These are phyloP conservation scores for Electrophaes corylata DNA, from an alignment of 2,888 invertebrate species.

Conservation along the genomic window DNA sequence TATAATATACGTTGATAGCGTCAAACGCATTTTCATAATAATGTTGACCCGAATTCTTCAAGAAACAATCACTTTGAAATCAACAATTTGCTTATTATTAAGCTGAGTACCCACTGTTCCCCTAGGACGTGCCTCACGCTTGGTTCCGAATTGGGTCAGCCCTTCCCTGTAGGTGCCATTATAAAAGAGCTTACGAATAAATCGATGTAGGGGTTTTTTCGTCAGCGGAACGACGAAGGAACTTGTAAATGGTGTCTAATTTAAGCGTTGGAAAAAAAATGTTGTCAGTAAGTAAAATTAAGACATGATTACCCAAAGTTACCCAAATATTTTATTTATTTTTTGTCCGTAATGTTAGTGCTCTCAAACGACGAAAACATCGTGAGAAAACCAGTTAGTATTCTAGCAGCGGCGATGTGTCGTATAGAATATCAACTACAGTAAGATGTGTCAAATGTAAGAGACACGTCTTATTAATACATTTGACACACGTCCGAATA, in stretches of 20 bases:
- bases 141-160: conserved; percentile 68
- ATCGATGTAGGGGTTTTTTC: conserved; percentile 52
- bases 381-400: no score
- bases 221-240: conserved; percentile 31
- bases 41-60: conserved; percentile 1
- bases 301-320: no score
- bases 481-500: no score
- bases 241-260: conserved; percentile 21
- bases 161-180: conserved; percentile 56
- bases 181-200: conserved; percentile 57
- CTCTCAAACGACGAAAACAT: no score
- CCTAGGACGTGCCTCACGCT: conserved; percentile 68
- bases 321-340: no score
- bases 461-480: no score
- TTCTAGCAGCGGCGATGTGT: no score
- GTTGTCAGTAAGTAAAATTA: background rate
- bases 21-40: background rate
- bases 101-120: conserved; percentile 48
- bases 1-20: no score
- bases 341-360: no score
- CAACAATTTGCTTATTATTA: conserved; percentile 59
- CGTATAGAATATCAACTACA: no score
- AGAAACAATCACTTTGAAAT: conserved; percentile 8
- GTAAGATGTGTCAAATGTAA: no score
- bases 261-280: background rate